Conservation (phyloP, 1,140 invertebrate species). For the Bombus affinis region DNA sequence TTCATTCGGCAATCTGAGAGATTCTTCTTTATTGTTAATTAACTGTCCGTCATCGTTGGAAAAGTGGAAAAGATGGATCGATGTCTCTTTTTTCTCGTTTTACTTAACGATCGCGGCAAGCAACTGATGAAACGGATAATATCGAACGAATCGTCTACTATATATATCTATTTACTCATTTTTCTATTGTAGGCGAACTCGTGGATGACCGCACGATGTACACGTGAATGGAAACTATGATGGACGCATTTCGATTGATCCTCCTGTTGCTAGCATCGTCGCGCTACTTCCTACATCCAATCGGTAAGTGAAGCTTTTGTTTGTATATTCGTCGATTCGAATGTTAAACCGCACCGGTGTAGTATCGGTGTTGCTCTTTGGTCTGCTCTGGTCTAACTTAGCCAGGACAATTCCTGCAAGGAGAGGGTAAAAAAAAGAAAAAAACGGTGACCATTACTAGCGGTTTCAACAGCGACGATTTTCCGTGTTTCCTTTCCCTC, state of each 20-base stretch:
- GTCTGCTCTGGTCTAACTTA: background rate
- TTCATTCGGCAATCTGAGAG: background rate
- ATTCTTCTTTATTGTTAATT: background rate
- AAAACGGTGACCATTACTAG: background rate
- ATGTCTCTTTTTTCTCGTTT: background rate
- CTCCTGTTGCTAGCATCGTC: conserved; percentile 55
- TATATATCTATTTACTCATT: background rate
- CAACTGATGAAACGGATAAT: background rate
- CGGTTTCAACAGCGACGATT: background rate
- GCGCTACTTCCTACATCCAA: conserved; percentile 45
- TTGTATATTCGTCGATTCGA: conserved; percentile 2
- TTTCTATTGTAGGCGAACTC: conserved; percentile 55
- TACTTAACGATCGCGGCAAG: background rate
- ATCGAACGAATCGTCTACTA: background rate
- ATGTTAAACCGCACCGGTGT: background rate
- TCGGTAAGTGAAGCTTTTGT: conserved; percentile 51
- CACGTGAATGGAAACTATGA: conserved; percentile 56
- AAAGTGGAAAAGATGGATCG: background rate
- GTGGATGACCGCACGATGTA: conserved; percentile 61
- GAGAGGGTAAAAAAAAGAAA: background rate
- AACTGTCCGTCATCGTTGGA: too few species aligned
- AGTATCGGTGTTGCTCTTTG: background rate
- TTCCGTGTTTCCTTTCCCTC: background rate
- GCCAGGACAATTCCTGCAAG: background rate
- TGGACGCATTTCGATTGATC: conserved; percentile 57